Conservation (phyloP, 2,888 invertebrate species). For the Drosophila merina region DNA sequence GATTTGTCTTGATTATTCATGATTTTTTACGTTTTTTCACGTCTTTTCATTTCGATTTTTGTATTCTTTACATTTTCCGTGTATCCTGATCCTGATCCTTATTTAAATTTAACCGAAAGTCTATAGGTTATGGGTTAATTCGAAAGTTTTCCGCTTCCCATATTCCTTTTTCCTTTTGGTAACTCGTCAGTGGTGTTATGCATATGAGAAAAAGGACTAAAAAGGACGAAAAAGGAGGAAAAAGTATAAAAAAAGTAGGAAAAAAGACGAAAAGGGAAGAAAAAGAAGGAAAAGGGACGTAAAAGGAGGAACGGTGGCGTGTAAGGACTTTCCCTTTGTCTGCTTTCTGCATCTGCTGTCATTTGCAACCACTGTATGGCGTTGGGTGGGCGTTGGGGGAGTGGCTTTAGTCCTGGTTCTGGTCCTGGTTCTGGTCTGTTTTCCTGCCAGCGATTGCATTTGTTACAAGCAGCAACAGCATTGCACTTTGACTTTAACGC, state of each 20-base stretch:
- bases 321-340: conserved; percentile 32
- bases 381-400: background rate
- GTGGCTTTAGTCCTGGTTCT: no score
- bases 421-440: conserved; percentile 3
- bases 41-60: no score
- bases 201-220: conserved; percentile 8
- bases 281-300: no score
- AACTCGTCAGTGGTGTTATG: conserved; percentile 24
- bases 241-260: no score
- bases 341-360: conserved; percentile 45
- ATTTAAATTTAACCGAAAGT: no score
- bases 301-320: no score
- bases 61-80: no score
- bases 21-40: no score
- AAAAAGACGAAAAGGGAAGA: no score
- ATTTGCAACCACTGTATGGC: conserved; percentile 35
- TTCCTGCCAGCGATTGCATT: conserved; percentile 58
- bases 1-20: no score
- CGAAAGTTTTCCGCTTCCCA: conserved; percentile 5
- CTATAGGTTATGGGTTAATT: background rate
- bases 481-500: conserved; percentile 77
- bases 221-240: no score
- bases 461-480: conserved; percentile 41
- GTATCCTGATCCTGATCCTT: no score
- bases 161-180: background rate